Evolutionary conservation across 1,140 invertebrate species (phyloP), one percentile per base, ranked within the genome.

Genomic region (Grapholita molesta): DNA sequence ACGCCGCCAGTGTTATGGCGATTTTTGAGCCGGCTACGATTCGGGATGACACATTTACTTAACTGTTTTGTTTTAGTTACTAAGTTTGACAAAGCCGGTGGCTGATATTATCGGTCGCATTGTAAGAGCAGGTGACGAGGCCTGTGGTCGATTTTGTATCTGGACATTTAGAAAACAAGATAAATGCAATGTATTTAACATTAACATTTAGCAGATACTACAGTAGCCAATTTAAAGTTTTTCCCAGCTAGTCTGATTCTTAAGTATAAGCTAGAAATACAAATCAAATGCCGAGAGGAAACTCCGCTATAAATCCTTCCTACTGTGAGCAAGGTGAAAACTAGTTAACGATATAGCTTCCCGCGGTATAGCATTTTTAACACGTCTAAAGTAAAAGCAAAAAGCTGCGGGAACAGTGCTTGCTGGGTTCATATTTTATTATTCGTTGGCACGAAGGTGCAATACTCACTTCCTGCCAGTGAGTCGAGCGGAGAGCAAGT

Each of bases 361-460:
- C 28, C 55, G 55, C 18, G 18, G 33, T 23, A 18, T 6, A 71
- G 64, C 55, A 71, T 64, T 68, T 73, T 67, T 61, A 57, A 66
- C 70, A 71, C 73, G 65, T 67, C 38, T 18, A 65, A 35, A 64
- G 30, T 61, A 69, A 71, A 55, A 71, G 70, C 53, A 71, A 71
- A 74, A 71, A 69, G 70, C 55, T 67, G 38, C 38, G 64, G 25
- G 38, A 57, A 33, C 66, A 48, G 25, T 69, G 67, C 52, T 71
- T 33, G 66, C 32, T 65, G 64, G 64, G 67, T 70, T 71, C 69
- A 71, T 75, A 75, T 75, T 61, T 75, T 75, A 75, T 75, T 71
- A 68, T 72, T 65, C 33, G 67, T 57, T 55, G 57, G 70, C 70
- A 71, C 73, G 70, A 71, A 71, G 68, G 66, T 68, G 68, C 70